Evolutionary conservation across 2,797 vertebrate species (phyloP).

Genomic region (Danio albolineatus): DNA sequence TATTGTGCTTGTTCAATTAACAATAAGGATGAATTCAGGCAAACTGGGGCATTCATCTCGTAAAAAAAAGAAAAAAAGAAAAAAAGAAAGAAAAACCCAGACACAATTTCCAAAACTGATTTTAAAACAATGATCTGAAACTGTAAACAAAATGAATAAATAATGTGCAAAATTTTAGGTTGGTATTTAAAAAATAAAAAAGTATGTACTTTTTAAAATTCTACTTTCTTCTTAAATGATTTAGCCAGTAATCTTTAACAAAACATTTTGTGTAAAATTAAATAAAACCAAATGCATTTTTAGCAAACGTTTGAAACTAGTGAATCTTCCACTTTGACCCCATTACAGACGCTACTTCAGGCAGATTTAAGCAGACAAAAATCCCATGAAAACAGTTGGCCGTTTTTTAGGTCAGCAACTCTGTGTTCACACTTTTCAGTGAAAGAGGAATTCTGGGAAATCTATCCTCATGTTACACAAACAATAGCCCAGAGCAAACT

Average conservation of each 20-base stretch:
- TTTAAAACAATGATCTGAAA: neutral
- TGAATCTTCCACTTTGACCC: neutral
- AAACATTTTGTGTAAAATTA: neutral
- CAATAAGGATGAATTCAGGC: neutral
- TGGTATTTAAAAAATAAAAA: neutral
- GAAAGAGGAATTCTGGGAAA: conserved; percentile 13
- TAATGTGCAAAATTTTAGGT: conserved; percentile 1
- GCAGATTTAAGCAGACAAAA: neutral
- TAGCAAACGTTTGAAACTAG: too few species aligned
- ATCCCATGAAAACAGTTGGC: neutral
- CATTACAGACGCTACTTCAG: neutral
- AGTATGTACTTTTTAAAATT: neutral
- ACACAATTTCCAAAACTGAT: neutral
- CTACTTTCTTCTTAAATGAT: neutral
- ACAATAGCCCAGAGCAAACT: neutral
- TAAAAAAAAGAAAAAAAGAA: neutral
- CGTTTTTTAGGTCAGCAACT: conserved; percentile 10
- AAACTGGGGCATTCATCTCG: neutral
- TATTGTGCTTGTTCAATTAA: neutral
- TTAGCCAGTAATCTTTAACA: neutral
- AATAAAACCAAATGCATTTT: neutral
- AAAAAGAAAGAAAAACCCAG: too few species aligned
- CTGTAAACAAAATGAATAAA: conserved; percentile 2
- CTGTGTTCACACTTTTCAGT: neutral
- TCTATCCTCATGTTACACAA: neutral